Evolutionary conservation across 92 coral and sea anemone species (phyloP).

Genomic region (Micromussa lordhowensis): DNA sequence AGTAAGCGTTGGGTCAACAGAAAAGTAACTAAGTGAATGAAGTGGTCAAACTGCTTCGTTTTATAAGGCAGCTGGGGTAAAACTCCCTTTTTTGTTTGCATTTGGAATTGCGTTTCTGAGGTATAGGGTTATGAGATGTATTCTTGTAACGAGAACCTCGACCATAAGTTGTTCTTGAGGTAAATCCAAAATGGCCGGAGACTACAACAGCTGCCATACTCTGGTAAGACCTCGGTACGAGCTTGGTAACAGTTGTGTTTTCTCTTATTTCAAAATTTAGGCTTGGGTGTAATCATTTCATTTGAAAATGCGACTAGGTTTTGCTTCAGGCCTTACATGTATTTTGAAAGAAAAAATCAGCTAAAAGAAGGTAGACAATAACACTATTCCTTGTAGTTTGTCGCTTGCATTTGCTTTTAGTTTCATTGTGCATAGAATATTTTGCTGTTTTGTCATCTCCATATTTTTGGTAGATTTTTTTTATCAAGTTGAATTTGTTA

Average conservation of each 20-base stretch:
- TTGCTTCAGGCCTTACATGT: background rate
- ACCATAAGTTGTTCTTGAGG: too few species aligned
- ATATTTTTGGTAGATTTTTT: too few species aligned
- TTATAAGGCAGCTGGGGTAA: background rate
- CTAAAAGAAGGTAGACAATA: background rate
- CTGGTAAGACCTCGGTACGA: background rate
- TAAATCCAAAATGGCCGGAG: too few species aligned
- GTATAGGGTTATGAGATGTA: background rate
- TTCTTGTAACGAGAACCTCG: background rate
- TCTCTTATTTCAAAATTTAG: background rate
- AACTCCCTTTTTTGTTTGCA: background rate
- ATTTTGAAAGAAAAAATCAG: background rate
- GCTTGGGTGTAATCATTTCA: background rate
- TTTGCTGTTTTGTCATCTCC: background rate
- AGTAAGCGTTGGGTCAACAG: background rate
- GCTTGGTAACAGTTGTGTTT: background rate
- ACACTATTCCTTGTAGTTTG: background rate
- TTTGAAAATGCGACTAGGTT: background rate
- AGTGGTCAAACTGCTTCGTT: background rate
- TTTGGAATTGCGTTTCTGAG: background rate
- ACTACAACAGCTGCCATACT: background rate
- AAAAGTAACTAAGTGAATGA: background rate
- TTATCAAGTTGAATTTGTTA: background rate
- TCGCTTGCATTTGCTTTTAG: background rate
- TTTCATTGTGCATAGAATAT: background rate